phyloP scores from a whole-genome alignment of 2,797 vertebrate genomes.

The Etheostoma perlongum region DNA sequence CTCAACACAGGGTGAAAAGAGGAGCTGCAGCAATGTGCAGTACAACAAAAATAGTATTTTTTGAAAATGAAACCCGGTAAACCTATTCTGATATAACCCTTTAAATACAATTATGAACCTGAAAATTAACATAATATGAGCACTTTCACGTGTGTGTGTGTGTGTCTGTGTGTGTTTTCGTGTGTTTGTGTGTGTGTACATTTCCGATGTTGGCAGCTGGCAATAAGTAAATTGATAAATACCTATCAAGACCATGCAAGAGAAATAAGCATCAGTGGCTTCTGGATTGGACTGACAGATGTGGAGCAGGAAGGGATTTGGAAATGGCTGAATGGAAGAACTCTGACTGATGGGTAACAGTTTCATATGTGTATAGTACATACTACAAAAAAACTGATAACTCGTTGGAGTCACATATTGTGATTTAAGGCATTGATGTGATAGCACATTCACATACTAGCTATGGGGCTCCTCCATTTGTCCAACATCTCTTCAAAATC shows the following conservation, averaged over 20 bases:
- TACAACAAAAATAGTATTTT: too few relatives aligned
- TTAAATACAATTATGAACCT: too few relatives aligned
- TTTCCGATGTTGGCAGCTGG: slow-evolving; percentile 53
- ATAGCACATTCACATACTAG: neutral
- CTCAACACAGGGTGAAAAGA: too few relatives aligned
- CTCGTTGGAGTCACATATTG: neutral
- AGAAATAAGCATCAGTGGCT: neutral
- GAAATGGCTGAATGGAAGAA: slow-evolving; percentile 78
- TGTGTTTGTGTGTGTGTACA: slow-evolving; percentile 2
- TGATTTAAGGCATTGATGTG: neutral
- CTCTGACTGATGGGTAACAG: slow-evolving; percentile 69
- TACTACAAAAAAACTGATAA: neutral
- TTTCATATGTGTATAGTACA: neutral
- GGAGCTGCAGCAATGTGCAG: too few relatives aligned
- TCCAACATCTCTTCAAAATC: neutral
- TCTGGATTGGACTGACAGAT: slow-evolving; percentile 80
- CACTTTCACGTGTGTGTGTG: neutral
- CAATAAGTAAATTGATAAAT: slow-evolving; percentile 48
- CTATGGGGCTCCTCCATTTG: neutral
- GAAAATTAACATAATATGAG: too few relatives aligned
- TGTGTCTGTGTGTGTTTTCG: neutral
- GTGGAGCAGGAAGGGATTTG: slow-evolving; percentile 72
- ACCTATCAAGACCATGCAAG: neutral
- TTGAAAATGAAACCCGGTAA: too few relatives aligned
- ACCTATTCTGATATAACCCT: too few relatives aligned